Evolutionary conservation across 2,113 vertebrate genomes (phyloP).

Genomic region (Columbina picui): DNA sequence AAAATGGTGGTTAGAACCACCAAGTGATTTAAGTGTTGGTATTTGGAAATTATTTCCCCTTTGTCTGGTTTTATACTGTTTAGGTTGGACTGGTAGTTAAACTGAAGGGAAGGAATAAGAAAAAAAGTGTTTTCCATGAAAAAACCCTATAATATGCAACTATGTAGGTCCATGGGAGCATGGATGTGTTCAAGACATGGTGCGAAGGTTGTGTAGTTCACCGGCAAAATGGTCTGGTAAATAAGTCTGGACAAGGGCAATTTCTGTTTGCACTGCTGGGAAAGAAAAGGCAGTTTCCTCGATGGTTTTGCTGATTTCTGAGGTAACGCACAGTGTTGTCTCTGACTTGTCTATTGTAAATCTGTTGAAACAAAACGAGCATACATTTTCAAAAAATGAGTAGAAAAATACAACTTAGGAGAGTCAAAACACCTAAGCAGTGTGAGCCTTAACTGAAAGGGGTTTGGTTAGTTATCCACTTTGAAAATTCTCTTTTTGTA

Average conservation of each 20-base stretch:
- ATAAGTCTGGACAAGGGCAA: neutral
- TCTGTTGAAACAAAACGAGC: slow-evolving; percentile 36
- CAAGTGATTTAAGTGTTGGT: neutral
- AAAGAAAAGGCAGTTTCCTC: neutral
- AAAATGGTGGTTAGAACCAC: neutral
- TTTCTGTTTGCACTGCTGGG: neutral
- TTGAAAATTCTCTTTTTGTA: slow-evolving; percentile 29
- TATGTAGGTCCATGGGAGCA: fast-evolving
- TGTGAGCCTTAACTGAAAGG: neutral
- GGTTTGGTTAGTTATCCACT: slow-evolving; percentile 27
- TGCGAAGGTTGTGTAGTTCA: neutral
- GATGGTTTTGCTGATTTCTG: neutral
- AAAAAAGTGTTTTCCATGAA: neutral
- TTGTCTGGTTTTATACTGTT: neutral
- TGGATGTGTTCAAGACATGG: neutral
- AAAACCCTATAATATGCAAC: neutral
- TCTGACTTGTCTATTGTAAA: neutral
- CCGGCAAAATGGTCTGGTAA: neutral
- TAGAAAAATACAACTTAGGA: slow-evolving; percentile 21
- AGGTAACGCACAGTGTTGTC: neutral
- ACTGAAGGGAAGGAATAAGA: neutral
- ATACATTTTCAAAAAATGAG: neutral
- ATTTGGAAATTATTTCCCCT: neutral
- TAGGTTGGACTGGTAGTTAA: neutral
- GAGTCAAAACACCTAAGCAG: slow-evolving; percentile 3